Evolutionary conservation across 37 sponge, comb jelly and placozoan genomes (phyloP), one percentile per base, ranked within the genome.

Genomic region (Bolinopsis microptera): DNA sequence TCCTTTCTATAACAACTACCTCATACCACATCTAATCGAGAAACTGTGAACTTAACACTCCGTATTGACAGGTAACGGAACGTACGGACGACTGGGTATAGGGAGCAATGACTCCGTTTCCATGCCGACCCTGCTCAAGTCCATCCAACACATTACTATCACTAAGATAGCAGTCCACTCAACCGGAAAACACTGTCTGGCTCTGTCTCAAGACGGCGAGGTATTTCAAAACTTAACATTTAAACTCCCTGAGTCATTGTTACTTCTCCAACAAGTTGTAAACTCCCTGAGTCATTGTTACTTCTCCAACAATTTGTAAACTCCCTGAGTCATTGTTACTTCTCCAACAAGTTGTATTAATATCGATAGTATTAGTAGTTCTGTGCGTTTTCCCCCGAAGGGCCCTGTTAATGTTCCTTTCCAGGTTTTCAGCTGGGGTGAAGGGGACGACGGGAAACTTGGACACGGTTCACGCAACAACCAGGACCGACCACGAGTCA

Each of bases 391-490:
- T n/a, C n/a, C n/a, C n/a, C n/a, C n/a, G n/a, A n/a, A n/a, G n/a
- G n/a, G n/a, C n/a, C n/a, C n/a, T n/a, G n/a, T n/a, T n/a, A n/a
- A n/a, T n/a, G n/a, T n/a, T n/a, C n/a, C n/a, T n/a, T n/a, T 80
- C 5, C 38, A 80, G 82, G 82, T 80, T 33, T 98, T 96, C 38
- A 92, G 97, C 0, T 98, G 98, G 98, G 98, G 98, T 28, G 98
- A 98, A 70, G 98, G 98, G 34, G 98, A 97, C 28, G 97, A 97
- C 70, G 98, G 98, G 0, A 98, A 98, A 82, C 95, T 98, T 26
- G 98, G 98, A 0, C 94, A 94, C 25, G 98, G 97, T n/a, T 69
- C 61, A 38, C 95, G 94, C 32, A 80, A 80, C 82, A 80, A 80
- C 82, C 82, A 80, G 37, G 82, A 80, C 38, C 3, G 82, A 80